Conservation (phyloP, 2,797 vertebrate species). For the Phrynocephalus guinanensis region DNA sequence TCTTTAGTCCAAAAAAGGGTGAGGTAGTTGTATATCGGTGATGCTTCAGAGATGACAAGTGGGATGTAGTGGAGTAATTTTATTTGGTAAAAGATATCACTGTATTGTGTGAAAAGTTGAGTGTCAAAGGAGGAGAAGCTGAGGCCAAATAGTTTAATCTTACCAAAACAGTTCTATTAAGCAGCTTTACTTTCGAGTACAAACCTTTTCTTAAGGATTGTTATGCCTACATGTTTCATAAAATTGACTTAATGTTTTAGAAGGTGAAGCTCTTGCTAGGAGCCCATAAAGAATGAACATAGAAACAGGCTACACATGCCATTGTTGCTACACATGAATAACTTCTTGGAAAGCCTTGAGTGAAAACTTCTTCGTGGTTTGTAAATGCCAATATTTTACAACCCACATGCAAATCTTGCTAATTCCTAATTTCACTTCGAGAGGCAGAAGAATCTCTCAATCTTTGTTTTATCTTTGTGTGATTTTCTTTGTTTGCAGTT, state of each 20-base stretch:
- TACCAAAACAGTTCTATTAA: neutral
- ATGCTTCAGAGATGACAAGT: neutral
- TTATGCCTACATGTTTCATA: neutral
- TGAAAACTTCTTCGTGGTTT: neutral
- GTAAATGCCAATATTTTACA: too few species aligned
- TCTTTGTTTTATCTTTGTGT: too few species aligned
- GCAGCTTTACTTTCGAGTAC: neutral
- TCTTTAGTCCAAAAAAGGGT: neutral
- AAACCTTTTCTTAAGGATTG: neutral
- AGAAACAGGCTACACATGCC: neutral
- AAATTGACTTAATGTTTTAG: neutral
- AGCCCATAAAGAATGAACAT: too few species aligned
- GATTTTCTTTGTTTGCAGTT: too few species aligned
- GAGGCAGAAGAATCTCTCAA: neutral
- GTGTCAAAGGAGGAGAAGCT: neutral
- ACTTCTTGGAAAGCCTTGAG: neutral
- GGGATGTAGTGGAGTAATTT: neutral
- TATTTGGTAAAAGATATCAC: neutral
- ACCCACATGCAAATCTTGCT: neutral
- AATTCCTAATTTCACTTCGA: neutral
- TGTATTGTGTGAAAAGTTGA: too few species aligned
- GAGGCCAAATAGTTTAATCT: neutral
- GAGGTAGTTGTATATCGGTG: neutral
- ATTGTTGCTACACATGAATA: neutral
- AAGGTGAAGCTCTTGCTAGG: neutral